phyloP scores from a whole-genome alignment of 2,888 invertebrate genomes.

The Toxonevra muliebris region DNA sequence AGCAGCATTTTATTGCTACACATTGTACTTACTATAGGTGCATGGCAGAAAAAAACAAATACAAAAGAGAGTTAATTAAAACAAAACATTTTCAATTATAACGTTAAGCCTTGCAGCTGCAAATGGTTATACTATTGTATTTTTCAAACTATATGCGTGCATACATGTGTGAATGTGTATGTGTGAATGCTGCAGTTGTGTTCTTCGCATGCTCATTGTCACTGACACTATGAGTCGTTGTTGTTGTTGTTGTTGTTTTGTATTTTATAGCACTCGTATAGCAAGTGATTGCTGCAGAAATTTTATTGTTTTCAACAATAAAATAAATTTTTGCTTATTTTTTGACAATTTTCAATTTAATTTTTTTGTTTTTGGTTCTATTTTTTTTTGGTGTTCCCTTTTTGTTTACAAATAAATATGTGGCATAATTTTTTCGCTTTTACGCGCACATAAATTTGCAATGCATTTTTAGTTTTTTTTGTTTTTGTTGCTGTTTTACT shows the following conservation, averaged over 20 bases:
- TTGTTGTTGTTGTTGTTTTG: not conserved
- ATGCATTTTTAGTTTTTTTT: not conserved
- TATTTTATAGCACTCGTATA: too few species aligned
- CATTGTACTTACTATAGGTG: not conserved
- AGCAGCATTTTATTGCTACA: slow-evolving; percentile 16
- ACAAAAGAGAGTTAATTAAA: slow-evolving; percentile 54
- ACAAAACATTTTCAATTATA: slow-evolving; percentile 60
- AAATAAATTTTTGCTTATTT: not conserved
- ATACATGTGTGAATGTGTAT: not conserved
- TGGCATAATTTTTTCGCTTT: not conserved
- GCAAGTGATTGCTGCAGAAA: too few species aligned
- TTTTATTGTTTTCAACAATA: not conserved
- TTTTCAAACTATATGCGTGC: not conserved
- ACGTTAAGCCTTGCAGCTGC: slow-evolving; percentile 22
- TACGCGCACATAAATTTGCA: not conserved
- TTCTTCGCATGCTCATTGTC: slow-evolving; percentile 1
- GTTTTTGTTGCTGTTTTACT: too few species aligned
- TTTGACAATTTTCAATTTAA: too few species aligned
- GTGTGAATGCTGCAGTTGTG: too few species aligned
- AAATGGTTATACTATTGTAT: not conserved
- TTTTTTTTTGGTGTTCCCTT: too few species aligned
- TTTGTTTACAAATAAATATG: not conserved
- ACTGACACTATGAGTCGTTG: slow-evolving; percentile 21
- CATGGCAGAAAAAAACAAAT: slow-evolving; percentile 38
- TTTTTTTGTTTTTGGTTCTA: too few species aligned